phyloP scores from a whole-genome alignment of 2,797 vertebrate genomes.

The Jordanella pulchra region DNA sequence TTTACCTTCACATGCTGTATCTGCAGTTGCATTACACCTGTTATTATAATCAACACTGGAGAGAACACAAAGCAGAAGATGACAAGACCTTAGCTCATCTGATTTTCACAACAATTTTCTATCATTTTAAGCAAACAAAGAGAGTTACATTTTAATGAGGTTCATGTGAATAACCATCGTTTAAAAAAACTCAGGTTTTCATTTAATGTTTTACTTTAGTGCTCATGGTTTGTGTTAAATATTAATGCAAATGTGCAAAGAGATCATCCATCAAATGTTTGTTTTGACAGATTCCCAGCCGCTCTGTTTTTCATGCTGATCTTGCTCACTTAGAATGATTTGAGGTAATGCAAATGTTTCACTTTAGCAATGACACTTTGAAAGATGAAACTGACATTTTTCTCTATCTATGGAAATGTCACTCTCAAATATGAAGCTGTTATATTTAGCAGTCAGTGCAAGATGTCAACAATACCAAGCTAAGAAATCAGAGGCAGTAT shows the following conservation, averaged over 20 bases:
- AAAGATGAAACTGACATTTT: conserved; percentile 39
- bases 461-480: background rate
- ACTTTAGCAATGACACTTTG: conserved; percentile 38
- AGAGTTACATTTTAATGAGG: conserved; percentile 12
- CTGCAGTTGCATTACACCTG: conserved; percentile 6
- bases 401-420: conserved; percentile 8
- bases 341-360: conserved; percentile 54
- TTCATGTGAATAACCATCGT: conserved; percentile 6
- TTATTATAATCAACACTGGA: conserved; percentile 9
- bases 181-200: conserved; percentile 23
- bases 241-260: conserved; percentile 34
- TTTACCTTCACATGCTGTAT: conserved; percentile 42
- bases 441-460: conserved; percentile 2
- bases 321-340: conserved; percentile 57
- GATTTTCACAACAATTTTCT: conserved; percentile 9
- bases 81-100: background rate
- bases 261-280: conserved; percentile 51
- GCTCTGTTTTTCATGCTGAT: conserved; percentile 42
- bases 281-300: conserved; percentile 53
- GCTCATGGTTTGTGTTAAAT: conserved; percentile 30
- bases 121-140: conserved; percentile 18
- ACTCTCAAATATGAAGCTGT: conserved; percentile 21
- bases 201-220: conserved; percentile 33
- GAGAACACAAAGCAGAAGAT: conserved; percentile 19
- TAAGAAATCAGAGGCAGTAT: background rate